Conservation (phyloP, 2,797 vertebrate species). For the Chloroceryle amazona region DNA sequence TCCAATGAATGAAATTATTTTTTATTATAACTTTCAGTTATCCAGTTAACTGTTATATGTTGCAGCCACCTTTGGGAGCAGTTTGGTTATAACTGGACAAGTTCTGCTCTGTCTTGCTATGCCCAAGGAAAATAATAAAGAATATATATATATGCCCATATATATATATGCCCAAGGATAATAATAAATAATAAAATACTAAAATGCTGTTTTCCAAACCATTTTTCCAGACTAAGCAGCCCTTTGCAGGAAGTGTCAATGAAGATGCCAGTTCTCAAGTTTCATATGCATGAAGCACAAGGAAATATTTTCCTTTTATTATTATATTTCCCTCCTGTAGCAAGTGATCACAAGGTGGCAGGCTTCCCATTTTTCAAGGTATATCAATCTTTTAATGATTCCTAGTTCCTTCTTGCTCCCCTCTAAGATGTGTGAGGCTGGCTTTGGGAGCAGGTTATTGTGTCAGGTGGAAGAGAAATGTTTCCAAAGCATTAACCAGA, state of each 20-base stretch:
- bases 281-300: not conserved
- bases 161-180: not conserved
- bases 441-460: not conserved
- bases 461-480: not conserved
- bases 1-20: not conserved
- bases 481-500: not conserved
- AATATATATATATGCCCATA: too few relatives aligned
- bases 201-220: not conserved
- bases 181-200: not conserved
- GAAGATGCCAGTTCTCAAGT: not conserved
- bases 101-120: not conserved
- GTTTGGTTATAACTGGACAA: not conserved
- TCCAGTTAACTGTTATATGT: not conserved
- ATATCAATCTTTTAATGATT: not conserved
- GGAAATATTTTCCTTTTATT: not conserved
- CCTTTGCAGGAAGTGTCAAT: not conserved
- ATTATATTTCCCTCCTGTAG: not conserved
- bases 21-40: not conserved
- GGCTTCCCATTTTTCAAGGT: not conserved
- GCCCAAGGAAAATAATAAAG: not conserved
- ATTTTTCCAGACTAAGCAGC: not conserved
- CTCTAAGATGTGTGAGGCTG: not conserved
- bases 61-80: not conserved
- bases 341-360: constrained; percentile 48
- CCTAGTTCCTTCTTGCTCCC: not conserved